Base-by-base conservation (phyloP, 2,797 vertebrate species). In the Trematomus bernacchii region DNA sequence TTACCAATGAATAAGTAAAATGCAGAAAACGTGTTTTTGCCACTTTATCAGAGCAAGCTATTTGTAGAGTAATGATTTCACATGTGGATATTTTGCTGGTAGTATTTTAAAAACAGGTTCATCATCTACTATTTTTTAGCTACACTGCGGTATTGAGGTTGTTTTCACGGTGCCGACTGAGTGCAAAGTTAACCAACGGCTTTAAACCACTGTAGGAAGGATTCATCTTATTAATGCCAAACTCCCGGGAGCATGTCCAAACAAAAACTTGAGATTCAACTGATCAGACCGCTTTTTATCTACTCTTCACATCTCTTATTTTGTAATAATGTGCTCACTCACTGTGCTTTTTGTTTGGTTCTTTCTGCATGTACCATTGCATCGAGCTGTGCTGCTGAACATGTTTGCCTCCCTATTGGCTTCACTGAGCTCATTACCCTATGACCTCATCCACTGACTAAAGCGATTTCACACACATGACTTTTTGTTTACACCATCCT, bases 371-470 rank as follows among this genome's bases (percentile, higher is more conserved):
- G 79, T 51, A 70, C 53, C 23, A 4, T 57, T 53, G 55, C 66
- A 60, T 1, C 66, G 76, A 82, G 76, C 54, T 64, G 51, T 14
- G 9, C 72, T 14, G 9, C 72, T 37, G 16, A 44, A 66, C 23
- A 58, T 50, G 58, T 78, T 63, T 65, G 15, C 61, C 63, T 79
- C 69, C 37, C 47, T 23, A 18, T 40, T 65, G 50, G 37, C 46
- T 58, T 65, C 54, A 79, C 57, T 52, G 50, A 71, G 50, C 69
- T 67, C 27, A 66, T 65, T 81, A 70, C 82, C 33, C 77, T 27
- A 62, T 87, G 76, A 85, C 68, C 69, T 89, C 83, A 82, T 73
- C 78, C 69, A 52, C 73, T 66, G 55, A 67, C 77, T 79, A 55
- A 71, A 65, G 68, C 58, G 66, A 63, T 77, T 78, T 86, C 48